Evolutionary conservation across 1,140 invertebrate genomes (phyloP).

Genomic region (Agrypnia vestita): DNA sequence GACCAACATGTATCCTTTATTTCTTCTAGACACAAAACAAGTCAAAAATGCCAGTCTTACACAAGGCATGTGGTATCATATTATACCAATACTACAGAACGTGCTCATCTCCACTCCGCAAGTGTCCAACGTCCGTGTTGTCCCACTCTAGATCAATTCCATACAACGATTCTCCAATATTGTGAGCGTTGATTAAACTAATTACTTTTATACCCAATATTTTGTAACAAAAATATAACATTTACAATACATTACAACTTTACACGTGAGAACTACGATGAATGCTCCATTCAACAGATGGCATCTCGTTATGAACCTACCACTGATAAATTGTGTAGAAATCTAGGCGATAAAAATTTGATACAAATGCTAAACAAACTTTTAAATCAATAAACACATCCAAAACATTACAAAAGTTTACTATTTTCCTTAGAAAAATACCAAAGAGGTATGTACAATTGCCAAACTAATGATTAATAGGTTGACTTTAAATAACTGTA

Average conservation of each 20-base stretch:
- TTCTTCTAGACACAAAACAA: conserved; percentile 59
- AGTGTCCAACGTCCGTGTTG: conserved; percentile 28
- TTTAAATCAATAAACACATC: conserved; percentile 1
- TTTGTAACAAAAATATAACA: conserved; percentile 48
- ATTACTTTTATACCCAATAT: conserved; percentile 40
- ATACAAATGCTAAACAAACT: conserved; percentile 30
- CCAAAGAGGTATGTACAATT: neutral
- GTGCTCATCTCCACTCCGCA: conserved; percentile 24
- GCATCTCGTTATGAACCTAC: neutral
- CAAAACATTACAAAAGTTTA: conserved; percentile 6
- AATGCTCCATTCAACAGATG: conserved; percentile 21
- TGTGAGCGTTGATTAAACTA: conserved; percentile 23
- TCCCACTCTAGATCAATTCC: conserved; percentile 22
- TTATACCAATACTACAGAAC: conserved; percentile 57
- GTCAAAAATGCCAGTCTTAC: conserved; percentile 61
- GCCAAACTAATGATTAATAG: neutral
- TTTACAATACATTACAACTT: conserved; percentile 42
- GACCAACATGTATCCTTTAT: conserved; percentile 54
- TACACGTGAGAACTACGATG: conserved; percentile 27
- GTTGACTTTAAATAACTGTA: too few relatives aligned
- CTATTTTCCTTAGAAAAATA: conserved; percentile 5
- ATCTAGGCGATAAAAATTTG: neutral
- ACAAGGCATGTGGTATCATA: conserved; percentile 61
- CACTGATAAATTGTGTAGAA: neutral
- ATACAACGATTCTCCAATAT: conserved; percentile 29